A percentile compares a stretch with the other conserved stretches of the same genome.
Conservation (phyloP, 2,888 invertebrate species). For the Patella pellucida region DNA sequence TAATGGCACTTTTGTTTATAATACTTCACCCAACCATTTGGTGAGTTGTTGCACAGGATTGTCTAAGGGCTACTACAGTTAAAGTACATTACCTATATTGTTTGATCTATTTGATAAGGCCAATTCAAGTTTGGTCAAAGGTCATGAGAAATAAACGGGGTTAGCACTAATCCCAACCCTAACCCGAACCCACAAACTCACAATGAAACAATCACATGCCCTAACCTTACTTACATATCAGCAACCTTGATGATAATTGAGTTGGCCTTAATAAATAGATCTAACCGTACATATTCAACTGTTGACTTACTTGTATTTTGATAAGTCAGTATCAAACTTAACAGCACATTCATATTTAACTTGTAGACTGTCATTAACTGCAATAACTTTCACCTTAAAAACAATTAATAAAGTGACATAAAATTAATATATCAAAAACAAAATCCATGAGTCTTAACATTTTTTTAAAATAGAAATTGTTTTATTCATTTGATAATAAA, state of each 20-base stretch:
- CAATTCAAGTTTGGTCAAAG: too few species aligned
- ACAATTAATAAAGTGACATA: slow-evolving; percentile 15
- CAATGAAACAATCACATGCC: too few species aligned
- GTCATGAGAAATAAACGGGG: too few species aligned
- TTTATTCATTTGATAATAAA: neutral
- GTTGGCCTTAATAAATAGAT: neutral
- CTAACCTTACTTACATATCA: too few species aligned
- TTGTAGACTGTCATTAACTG: slow-evolving; percentile 81
- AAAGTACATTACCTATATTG: neutral
- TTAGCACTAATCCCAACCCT: too few species aligned
- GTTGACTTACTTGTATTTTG: slow-evolving; percentile 85
- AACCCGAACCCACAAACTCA: too few species aligned
- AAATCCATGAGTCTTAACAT: neutral
- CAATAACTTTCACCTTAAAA: slow-evolving; percentile 88
- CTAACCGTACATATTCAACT: neutral
- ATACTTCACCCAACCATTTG: too few species aligned
- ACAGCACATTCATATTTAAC: slow-evolving; percentile 85
- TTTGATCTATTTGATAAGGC: too few species aligned
- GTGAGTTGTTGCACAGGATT: too few species aligned
- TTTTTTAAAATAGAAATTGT: neutral
- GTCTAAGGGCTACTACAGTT: neutral
- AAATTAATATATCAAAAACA: neutral
- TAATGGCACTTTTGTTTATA: too few species aligned
- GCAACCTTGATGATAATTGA: neutral
- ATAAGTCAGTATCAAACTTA: slow-evolving; percentile 89